phyloP scores from a whole-genome alignment of 2,888 invertebrate species.

The Tineola bisselliella region DNA sequence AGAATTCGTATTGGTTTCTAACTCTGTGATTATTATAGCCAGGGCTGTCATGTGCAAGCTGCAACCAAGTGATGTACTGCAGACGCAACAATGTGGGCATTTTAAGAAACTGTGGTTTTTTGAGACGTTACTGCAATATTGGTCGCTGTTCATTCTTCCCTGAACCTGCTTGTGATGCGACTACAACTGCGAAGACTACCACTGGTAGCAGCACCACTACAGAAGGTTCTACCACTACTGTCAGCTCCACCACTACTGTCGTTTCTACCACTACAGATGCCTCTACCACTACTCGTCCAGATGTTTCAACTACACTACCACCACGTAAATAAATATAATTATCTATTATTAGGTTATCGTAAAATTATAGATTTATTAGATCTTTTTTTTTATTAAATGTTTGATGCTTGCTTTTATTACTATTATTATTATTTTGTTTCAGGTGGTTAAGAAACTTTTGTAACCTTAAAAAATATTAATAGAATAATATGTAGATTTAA shows the following conservation, averaged over 20 bases:
- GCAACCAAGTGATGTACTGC: conserved; percentile 30
- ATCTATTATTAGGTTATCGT: too few species aligned
- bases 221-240: conserved; percentile 15
- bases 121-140: conserved; percentile 32
- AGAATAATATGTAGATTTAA: too few species aligned
- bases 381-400: too few species aligned
- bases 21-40: too few species aligned
- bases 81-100: conserved; percentile 27
- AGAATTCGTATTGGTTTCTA: too few species aligned
- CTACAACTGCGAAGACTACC: conserved; percentile 16
- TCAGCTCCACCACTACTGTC: conserved; percentile 14
- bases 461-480: background rate
- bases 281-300: background rate
- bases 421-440: too few species aligned
- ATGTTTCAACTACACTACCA: background rate
- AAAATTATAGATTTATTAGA: too few species aligned
- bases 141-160: conserved; percentile 36
- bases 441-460: too few species aligned
- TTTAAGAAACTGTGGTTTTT: conserved; percentile 27
- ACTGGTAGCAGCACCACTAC: conserved; percentile 15
- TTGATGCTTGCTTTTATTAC: too few species aligned
- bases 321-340: background rate
- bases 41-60: conserved; percentile 27
- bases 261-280: background rate
- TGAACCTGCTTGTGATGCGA: conserved; percentile 28